Conservation (phyloP, 2,888 invertebrate species). For the Phymatocera aterrima region DNA sequence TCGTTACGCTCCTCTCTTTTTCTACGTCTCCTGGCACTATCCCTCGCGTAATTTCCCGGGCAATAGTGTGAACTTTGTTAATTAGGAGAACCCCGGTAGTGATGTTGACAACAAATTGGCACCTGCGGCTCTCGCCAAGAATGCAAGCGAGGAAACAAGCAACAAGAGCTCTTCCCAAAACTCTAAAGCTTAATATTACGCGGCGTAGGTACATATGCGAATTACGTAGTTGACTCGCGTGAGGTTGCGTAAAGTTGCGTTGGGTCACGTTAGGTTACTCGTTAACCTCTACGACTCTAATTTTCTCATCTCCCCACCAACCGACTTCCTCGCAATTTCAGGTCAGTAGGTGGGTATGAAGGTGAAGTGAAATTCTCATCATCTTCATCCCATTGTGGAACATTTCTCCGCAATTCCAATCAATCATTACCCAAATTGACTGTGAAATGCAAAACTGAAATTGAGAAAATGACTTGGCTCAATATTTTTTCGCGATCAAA, state of each 20-base stretch:
- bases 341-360: neutral
- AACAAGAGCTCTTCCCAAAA: conserved; percentile 15
- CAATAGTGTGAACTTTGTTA: conserved; percentile 70
- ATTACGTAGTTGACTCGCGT: conserved; percentile 33
- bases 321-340: neutral
- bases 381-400: too few relatives aligned
- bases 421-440: too few relatives aligned
- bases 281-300: neutral
- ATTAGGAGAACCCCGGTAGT: conserved; percentile 69
- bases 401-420: too few relatives aligned
- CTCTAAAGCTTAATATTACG: conserved; percentile 37
- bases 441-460: too few relatives aligned
- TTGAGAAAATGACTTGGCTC: too few relatives aligned
- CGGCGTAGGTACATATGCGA: conserved; percentile 26
- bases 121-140: conserved; percentile 62
- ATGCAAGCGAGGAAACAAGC: conserved; percentile 45
- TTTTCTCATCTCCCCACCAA: conserved; percentile 7
- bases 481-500: too few relatives aligned
- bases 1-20: conserved; percentile 19
- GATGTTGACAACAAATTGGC: conserved; percentile 70
- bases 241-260: conserved; percentile 27
- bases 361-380: neutral
- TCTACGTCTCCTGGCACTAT: neutral
- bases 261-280: conserved; percentile 24
- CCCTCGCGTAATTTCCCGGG: conserved; percentile 57